These are phyloP conservation scores for Periophthalmus magnuspinnatus DNA, from an alignment of 2,797 vertebrate genomes.

Conservation along the genomic window DNA sequence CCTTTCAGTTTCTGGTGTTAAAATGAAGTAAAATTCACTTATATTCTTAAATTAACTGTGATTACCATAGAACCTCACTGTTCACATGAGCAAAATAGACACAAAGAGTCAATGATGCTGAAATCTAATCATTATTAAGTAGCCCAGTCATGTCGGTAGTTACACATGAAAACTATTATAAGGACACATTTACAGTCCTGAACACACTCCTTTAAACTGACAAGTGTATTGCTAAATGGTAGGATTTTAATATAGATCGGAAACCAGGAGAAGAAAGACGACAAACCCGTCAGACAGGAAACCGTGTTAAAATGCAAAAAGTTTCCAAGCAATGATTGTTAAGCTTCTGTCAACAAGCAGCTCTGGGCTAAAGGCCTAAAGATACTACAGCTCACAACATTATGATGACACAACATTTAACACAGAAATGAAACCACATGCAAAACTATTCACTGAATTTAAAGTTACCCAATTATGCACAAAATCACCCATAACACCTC, in stretches of 20 bases:
- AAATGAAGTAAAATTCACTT: too few relatives aligned
- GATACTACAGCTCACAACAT: conserved; percentile 3
- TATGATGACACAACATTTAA: neutral
- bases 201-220: conserved; percentile 20
- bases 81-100: conserved; percentile 15
- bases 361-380: conserved; percentile 13
- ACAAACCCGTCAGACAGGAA: conserved; percentile 33
- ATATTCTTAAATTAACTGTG: too few relatives aligned
- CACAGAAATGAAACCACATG: conserved; percentile 9
- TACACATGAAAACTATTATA: conserved; percentile 16
- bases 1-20: too few relatives aligned
- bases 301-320: conserved; percentile 10
- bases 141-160: conserved; percentile 30
- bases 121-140: conserved; percentile 34
- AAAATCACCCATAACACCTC: neutral
- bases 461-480: neutral
- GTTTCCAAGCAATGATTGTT: neutral
- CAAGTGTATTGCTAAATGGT: conserved; percentile 11
- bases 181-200: conserved; percentile 12
- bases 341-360: conserved; percentile 2
- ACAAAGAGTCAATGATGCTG: neutral
- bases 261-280: conserved; percentile 12
- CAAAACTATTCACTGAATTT: conserved; percentile 35
- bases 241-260: conserved; percentile 15
- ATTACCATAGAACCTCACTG: conserved; percentile 24